Evolutionary conservation across 2,888 invertebrate species (phyloP), one percentile per base, ranked within the genome.

Genomic region (Chaitophorus viminalis): DNA sequence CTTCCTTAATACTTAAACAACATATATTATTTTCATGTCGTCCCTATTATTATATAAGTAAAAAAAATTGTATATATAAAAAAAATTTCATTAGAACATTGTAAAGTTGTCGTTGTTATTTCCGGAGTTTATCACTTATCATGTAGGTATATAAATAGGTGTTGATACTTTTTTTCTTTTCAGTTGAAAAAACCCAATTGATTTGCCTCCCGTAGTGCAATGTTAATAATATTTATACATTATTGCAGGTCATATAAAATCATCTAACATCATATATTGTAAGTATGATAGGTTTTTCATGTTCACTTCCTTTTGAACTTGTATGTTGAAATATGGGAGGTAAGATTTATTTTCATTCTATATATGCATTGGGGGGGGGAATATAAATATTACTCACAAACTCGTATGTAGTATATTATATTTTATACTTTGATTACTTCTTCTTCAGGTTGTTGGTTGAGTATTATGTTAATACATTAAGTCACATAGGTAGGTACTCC

Each of bases 261-360:
- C 31, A 78, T 77, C 52, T 21, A 77, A 54, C 4, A 25, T 65
- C 17, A 46, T 60, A 6, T 78, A 17, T 25, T 54, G 6, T 17
- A 36, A 17, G 70, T 79, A 14, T 60, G 25, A 33, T 39, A n/a
- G 29, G 9, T 79, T 65, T 79, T 79, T n/a, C 8, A 29, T 29
- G 39, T 9, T 65, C 18, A 79, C 65, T 79, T 79, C 65, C 18
- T 60, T 33, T 79, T 79, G 39, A 79, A 65, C 78, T 79, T 36
- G 25, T 60, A 21, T 60, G 21, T 60, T 21, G 60, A 60, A 60
- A 25, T 25, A 25, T 25, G 46, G 46, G 46, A 46, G 14, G 14
- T 46, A 14, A 14, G 60, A 21, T 60, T 60, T 21, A 60, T 60
- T 21, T 6, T 21, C 25, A 60, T 60, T 3, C 2, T 52, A 46